Conservation (phyloP, 1,140 invertebrate genomes). For the Colletes gigas region DNA sequence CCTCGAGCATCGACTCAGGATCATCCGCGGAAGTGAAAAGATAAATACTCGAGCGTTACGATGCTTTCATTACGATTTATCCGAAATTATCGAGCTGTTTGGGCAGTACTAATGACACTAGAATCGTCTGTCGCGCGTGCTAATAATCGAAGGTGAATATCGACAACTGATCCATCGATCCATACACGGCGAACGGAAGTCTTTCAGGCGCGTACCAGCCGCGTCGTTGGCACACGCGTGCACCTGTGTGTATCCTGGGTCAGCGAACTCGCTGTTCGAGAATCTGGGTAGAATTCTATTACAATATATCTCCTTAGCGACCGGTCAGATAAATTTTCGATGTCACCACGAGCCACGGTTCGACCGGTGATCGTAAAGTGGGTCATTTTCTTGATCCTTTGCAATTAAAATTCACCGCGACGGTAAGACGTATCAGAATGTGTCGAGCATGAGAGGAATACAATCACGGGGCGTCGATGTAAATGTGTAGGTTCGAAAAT, state of each 20-base stretch:
- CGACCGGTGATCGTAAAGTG: neutral
- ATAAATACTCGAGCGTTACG: neutral
- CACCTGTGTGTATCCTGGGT: constrained; percentile 50
- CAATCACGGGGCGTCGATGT: neutral
- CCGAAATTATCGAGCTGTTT: neutral
- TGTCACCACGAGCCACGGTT: neutral
- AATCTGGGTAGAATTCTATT: constrained; percentile 58
- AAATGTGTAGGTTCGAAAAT: neutral
- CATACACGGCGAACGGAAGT: constrained; percentile 62
- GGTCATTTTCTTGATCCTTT: neutral
- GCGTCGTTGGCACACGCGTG: constrained; percentile 38
- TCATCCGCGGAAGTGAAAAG: no score
- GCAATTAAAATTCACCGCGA: constrained; percentile 19
- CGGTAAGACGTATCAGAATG: constrained; percentile 21
- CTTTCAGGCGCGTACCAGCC: constrained; percentile 39
- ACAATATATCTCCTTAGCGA: constrained; percentile 9
- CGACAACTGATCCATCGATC: constrained; percentile 39
- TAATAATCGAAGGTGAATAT: constrained; percentile 1
- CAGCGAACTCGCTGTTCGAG: constrained; percentile 57
- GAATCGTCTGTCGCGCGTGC: neutral
- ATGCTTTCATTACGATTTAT: neutral
- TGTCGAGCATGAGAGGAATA: neutral
- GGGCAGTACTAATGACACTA: neutral
- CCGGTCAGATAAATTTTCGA: neutral
- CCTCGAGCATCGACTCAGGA: no score